Percentiles rank a stretch among this genome's conserved stretches.
These are phyloP conservation scores for Drosophila pseudoobscura DNA, from an alignment of 1,140 invertebrate genomes.

Conservation along the genomic window DNA sequence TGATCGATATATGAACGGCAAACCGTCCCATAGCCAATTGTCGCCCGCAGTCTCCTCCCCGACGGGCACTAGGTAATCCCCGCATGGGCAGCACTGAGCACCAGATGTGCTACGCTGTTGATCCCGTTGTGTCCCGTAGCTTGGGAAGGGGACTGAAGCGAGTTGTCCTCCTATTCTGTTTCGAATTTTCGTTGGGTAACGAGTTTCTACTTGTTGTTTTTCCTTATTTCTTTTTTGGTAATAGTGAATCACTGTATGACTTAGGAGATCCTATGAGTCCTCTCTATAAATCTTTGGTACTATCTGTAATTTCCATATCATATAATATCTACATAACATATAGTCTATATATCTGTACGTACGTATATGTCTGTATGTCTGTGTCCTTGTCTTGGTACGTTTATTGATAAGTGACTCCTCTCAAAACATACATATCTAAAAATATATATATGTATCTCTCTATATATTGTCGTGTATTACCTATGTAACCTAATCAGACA, in stretches of 20 bases:
- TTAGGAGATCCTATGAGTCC: constrained; percentile 47
- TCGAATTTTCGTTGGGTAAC: no score
- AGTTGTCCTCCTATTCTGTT: no score
- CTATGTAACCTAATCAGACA: constrained; percentile 17
- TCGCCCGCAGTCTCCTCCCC: constrained; percentile 17
- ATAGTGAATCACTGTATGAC: constrained; percentile 19
- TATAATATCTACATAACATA: constrained; percentile 44
- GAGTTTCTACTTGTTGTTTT: no score
- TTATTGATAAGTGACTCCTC: constrained; percentile 51
- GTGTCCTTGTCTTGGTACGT: constrained; percentile 40
- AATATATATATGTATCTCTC: constrained; percentile 24
- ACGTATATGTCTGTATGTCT: constrained; percentile 57
- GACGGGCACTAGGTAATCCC: no score
- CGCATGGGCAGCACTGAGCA: no score
- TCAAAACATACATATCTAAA: constrained; percentile 24
- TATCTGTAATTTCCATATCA: constrained; percentile 46
- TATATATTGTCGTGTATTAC: constrained; percentile 30
- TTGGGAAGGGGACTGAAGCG: no score
- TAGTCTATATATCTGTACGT: constrained; percentile 36
- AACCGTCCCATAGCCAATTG: constrained; percentile 37
- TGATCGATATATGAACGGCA: constrained; percentile 45
- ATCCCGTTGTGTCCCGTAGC: no score
- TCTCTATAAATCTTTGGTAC: constrained; percentile 33
- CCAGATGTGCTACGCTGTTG: no score
- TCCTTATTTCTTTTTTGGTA: no score